A percentile compares a stretch with the other conserved stretches of the same genome.
Evolutionary conservation across 2,797 vertebrate species (phyloP).

Genomic region (Phrynocephalus vlangalii): DNA sequence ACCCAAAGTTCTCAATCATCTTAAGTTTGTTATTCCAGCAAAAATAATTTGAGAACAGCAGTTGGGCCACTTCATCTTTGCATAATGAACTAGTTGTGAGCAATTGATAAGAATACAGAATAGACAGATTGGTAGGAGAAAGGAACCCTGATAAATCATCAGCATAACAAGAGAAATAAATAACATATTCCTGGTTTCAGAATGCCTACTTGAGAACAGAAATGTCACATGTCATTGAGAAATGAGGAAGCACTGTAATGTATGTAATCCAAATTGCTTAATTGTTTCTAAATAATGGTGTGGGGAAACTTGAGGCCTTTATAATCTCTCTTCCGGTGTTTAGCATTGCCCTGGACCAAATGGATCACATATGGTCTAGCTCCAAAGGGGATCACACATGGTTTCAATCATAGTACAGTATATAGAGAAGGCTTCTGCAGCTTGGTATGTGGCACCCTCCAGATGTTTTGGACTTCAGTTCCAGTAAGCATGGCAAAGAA

Average conservation of each 20-base stretch:
- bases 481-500: not conserved
- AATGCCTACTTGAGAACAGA: slow-evolving; percentile 1
- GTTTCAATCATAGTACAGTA: not conserved
- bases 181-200: not conserved
- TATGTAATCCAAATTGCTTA: slow-evolving; percentile 16
- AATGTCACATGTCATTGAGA: not conserved
- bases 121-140: not conserved
- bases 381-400: not conserved
- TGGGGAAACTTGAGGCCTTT: slow-evolving; percentile 1
- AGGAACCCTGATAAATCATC: not conserved
- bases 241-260: slow-evolving; percentile 20
- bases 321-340: slow-evolving; percentile 11
- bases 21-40: not conserved
- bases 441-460: not conserved
- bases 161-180: not conserved
- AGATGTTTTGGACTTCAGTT: not conserved
- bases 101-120: not conserved
- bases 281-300: not conserved
- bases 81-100: not conserved
- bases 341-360: not conserved
- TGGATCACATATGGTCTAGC: not conserved
- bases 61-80: not conserved
- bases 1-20: not conserved
- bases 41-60: not conserved
- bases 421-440: not conserved